Evolutionary conservation across 2,888 invertebrate species (phyloP).

Genomic region (Bombylius major): DNA sequence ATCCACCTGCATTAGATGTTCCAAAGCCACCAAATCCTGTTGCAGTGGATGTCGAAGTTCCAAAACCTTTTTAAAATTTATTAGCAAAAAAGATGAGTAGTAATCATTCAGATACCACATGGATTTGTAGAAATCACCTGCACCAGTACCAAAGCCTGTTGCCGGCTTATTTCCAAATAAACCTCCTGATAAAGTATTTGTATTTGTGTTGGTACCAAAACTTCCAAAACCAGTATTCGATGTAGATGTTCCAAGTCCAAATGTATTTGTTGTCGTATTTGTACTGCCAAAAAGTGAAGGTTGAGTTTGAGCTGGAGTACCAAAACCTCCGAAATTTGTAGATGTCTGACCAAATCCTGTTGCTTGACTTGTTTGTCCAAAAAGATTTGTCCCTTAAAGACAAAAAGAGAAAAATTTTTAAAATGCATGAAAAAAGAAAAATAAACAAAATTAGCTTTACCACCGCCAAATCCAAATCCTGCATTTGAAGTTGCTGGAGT

Average conservation of each 20-base stretch:
- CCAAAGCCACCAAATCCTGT: constrained; percentile 39
- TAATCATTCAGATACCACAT: constrained; percentile 21
- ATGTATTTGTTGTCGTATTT: constrained; percentile 34
- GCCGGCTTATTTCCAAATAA: constrained; percentile 18
- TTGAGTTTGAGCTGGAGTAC: constrained; percentile 25
- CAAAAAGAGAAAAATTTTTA: constrained; percentile 23
- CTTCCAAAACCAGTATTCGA: constrained; percentile 33
- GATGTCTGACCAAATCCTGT: constrained; percentile 34
- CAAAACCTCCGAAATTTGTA: constrained; percentile 33
- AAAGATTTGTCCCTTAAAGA: constrained; percentile 42
- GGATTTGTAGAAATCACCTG: not conserved
- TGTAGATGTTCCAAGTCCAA: constrained; percentile 25
- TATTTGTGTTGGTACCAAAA: constrained; percentile 27
- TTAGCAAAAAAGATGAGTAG: not conserved
- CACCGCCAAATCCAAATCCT: constrained; percentile 25
- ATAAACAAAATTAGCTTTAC: not conserved
- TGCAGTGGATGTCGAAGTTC: constrained; percentile 22
- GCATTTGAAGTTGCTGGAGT: constrained; percentile 38
- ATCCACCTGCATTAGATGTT: constrained; percentile 23
- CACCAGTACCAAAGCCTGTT: constrained; percentile 21
- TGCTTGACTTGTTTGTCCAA: constrained; percentile 43
- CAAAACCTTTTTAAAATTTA: constrained; percentile 9
- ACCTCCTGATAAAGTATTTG: constrained; percentile 36
- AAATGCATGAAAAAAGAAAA: not conserved
- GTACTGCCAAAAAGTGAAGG: constrained; percentile 26